Conservation (phyloP, 2,888 invertebrate species). For the Caenorhabditis afra region DNA sequence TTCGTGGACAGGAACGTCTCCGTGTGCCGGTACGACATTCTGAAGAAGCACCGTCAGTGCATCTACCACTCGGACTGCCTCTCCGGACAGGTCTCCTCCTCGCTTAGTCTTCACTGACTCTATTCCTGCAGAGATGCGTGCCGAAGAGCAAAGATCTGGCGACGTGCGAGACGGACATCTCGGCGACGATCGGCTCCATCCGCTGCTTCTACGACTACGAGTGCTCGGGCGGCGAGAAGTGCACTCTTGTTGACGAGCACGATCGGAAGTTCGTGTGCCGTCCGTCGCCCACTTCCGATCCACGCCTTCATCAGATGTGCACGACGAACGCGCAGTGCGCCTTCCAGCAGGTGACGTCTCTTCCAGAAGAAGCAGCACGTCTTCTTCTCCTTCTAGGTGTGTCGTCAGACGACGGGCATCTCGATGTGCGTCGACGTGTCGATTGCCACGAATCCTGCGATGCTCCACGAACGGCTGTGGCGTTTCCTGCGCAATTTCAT, state of each 20-base stretch:
- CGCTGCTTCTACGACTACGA: constrained; percentile 65
- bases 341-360: constrained; percentile 63
- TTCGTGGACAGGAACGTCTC: constrained; percentile 63
- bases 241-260: constrained; percentile 36
- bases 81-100: constrained; percentile 66
- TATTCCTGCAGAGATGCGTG: constrained; percentile 39
- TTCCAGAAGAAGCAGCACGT: background rate
- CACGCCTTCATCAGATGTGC: constrained; percentile 61
- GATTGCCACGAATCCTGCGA: constrained; percentile 52
- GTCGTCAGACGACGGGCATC: constrained; percentile 58
- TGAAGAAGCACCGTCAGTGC: constrained; percentile 61
- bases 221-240: constrained; percentile 70
- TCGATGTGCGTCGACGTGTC: constrained; percentile 63
- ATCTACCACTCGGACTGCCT: constrained; percentile 66
- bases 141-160: constrained; percentile 32
- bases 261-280: constrained; percentile 54
- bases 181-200: constrained; percentile 57
- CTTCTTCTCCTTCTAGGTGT: constrained; percentile 49
- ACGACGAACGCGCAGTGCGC: constrained; percentile 63
- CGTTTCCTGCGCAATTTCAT: constrained; percentile 63
- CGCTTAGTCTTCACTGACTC: too few relatives aligned
- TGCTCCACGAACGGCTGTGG: constrained; percentile 59
- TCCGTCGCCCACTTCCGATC: constrained; percentile 58
- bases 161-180: constrained; percentile 49
- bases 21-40: constrained; percentile 63